Conservation (phyloP, 2,797 vertebrate genomes). For the Chiroxiphia lanceolata region DNA sequence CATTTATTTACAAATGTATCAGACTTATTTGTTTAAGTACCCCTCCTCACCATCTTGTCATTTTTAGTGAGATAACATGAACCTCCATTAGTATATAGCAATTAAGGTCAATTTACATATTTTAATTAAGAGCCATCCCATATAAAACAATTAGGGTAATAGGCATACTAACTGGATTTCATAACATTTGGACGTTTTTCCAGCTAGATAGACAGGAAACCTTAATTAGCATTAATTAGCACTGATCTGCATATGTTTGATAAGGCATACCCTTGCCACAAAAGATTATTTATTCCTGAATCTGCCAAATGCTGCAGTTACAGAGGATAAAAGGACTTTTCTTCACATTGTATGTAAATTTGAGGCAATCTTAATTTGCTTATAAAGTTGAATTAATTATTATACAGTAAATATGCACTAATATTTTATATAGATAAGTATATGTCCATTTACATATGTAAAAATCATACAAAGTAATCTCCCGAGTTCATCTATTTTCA, state of each 20-base stretch:
- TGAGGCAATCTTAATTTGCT: slow-evolving; percentile 76
- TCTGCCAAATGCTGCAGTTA: slow-evolving; percentile 82
- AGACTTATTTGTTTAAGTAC: slow-evolving; percentile 79
- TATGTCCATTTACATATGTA: slow-evolving; percentile 56
- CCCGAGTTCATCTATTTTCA: not conserved
- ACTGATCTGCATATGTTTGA: slow-evolving; percentile 93
- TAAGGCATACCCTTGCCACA: slow-evolving; percentile 87
- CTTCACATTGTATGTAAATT: slow-evolving; percentile 79
- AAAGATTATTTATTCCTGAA: slow-evolving; percentile 86
- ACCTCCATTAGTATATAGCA: slow-evolving; percentile 87
- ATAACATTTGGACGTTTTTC: slow-evolving; percentile 90
- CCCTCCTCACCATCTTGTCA: slow-evolving; percentile 81
- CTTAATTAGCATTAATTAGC: slow-evolving; percentile 93
- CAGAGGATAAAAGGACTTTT: slow-evolving; percentile 77
- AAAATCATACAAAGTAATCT: slow-evolving; percentile 65
- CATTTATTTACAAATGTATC: slow-evolving; percentile 80
- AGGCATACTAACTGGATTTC: slow-evolving; percentile 87
- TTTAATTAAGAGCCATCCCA: slow-evolving; percentile 89
- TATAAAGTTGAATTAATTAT: slow-evolving; percentile 75
- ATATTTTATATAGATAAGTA: slow-evolving; percentile 60
- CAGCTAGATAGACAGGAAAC: slow-evolving; percentile 86
- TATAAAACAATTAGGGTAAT: slow-evolving; percentile 92
- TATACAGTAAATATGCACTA: slow-evolving; percentile 66
- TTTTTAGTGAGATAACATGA: slow-evolving; percentile 85
- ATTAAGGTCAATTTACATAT: slow-evolving; percentile 88